Conservation (phyloP, 1,140 invertebrate genomes). For the Bombus soroeensis region DNA sequence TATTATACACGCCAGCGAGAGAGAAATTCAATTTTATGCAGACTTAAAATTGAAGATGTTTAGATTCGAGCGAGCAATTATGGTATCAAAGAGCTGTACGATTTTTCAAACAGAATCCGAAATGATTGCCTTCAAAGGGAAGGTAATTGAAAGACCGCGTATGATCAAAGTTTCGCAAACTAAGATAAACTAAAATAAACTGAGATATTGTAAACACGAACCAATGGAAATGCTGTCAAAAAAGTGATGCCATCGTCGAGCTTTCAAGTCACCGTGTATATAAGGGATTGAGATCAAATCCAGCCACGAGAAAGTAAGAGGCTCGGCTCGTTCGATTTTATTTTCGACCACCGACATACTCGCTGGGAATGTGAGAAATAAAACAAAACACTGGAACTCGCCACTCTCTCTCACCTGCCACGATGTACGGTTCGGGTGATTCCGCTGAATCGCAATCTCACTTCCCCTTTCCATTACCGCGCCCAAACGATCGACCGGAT, state of each 20-base stretch:
- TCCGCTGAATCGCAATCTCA: slow-evolving; percentile 25
- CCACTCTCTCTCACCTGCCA: slow-evolving; percentile 54
- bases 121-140: neutral
- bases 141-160: neutral
- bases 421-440: slow-evolving; percentile 7
- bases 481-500: slow-evolving; percentile 54
- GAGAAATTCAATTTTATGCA: too few species aligned
- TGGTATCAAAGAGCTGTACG: neutral
- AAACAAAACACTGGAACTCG: slow-evolving; percentile 52
- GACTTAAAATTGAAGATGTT: neutral
- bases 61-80: neutral
- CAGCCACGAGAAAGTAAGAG: slow-evolving; percentile 70
- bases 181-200: neutral
- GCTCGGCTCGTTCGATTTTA: slow-evolving; percentile 67
- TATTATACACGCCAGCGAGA: neutral
- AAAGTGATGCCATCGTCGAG: neutral
- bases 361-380: slow-evolving; percentile 61
- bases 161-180: neutral
- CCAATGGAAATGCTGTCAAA: too few species aligned
- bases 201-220: neutral
- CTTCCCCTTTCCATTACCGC: slow-evolving; percentile 60
- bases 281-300: slow-evolving; percentile 43
- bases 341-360: slow-evolving; percentile 55
- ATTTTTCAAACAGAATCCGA: neutral
- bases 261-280: slow-evolving; percentile 51